phyloP scores from a whole-genome alignment of 2,797 vertebrate genomes.

The Balearica regulorum region DNA sequence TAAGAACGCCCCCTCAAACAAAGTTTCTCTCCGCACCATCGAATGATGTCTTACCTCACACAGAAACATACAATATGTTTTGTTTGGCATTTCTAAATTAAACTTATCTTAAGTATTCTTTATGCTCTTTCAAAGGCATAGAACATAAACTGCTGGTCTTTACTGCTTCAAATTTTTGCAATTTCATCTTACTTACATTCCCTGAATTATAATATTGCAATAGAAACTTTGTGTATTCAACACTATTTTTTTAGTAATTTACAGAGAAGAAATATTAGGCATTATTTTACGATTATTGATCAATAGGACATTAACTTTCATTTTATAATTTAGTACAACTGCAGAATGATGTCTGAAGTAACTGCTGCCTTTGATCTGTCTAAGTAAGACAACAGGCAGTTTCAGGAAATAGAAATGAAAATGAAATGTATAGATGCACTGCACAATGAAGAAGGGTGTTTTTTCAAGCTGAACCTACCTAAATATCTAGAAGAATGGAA shows the following conservation, averaged over 20 bases:
- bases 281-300: not conserved
- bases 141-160: not conserved
- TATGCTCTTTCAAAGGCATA: not conserved
- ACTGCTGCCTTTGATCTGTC: not conserved
- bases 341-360: not conserved
- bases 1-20: accelerated
- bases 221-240: not conserved
- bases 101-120: not conserved
- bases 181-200: not conserved
- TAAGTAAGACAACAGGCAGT: not conserved
- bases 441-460: not conserved
- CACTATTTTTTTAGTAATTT: not conserved
- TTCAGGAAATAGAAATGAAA: not conserved
- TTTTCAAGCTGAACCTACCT: not conserved
- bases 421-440: accelerated
- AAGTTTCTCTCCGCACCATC: not conserved
- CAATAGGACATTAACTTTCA: not conserved
- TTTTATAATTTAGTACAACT: not conserved
- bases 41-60: not conserved
- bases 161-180: not conserved
- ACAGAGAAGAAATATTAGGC: not conserved
- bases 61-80: not conserved
- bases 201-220: not conserved
- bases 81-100: not conserved
- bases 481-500: not conserved